Conservation (phyloP, 2,888 invertebrate genomes). For the Cephalotes varians region DNA sequence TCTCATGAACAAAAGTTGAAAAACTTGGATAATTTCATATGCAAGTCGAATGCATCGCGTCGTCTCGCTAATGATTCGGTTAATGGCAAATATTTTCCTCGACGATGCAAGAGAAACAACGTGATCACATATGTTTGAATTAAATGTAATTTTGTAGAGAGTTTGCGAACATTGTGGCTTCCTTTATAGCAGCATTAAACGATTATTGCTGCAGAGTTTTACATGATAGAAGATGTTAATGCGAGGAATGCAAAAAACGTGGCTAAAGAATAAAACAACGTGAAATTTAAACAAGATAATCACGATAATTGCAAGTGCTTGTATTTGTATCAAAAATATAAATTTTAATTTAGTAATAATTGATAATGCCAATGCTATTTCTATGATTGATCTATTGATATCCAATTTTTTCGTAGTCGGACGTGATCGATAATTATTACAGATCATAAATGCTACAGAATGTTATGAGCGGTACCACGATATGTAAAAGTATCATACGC, state of each 20-base stretch:
- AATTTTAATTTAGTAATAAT: background rate
- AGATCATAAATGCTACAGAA: background rate
- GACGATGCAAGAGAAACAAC: background rate
- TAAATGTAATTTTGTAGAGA: background rate
- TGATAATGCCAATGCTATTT: background rate
- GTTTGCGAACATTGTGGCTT: background rate
- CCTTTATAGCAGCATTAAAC: conserved; percentile 21
- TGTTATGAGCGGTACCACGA: background rate
- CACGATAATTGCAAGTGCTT: background rate
- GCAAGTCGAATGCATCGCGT: background rate
- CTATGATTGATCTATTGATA: background rate
- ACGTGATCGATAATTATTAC: too few species aligned
- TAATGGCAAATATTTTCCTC: background rate
- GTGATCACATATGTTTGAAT: background rate
- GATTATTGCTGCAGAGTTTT: conserved; percentile 9
- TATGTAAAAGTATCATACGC: background rate
- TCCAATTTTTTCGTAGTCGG: background rate
- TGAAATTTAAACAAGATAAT: background rate
- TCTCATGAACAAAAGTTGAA: background rate
- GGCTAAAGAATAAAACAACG: background rate
- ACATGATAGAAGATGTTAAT: conserved; percentile 20
- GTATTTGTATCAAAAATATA: background rate
- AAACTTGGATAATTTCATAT: background rate
- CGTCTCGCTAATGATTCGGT: background rate
- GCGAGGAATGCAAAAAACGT: background rate